Evolutionary conservation across 2,113 vertebrate species (phyloP).

Genomic region (Eurystomus gularis): DNA sequence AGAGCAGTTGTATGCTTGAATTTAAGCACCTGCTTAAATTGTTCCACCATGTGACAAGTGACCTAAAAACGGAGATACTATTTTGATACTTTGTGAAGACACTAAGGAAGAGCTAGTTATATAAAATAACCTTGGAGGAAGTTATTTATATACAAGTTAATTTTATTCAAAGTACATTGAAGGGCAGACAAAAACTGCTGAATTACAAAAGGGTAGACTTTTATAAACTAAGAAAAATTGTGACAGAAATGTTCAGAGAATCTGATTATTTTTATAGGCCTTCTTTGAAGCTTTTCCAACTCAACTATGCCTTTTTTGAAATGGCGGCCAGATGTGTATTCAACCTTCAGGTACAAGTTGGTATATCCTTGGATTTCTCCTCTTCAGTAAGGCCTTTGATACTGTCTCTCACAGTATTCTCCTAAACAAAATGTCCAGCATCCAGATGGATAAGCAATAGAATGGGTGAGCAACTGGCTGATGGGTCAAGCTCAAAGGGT

Average conservation of each 20-base stretch:
- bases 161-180: slow-evolving; percentile 42
- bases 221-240: not conserved
- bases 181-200: slow-evolving; percentile 11
- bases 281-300: not conserved
- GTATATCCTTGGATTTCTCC: not conserved
- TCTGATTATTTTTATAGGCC: not conserved
- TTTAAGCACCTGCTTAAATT: not conserved
- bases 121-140: slow-evolving; percentile 15
- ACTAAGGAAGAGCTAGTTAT: not conserved
- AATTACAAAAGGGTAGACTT: not conserved
- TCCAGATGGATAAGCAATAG: too few relatives aligned
- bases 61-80: slow-evolving; percentile 30
- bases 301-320: not conserved
- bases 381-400: too few relatives aligned
- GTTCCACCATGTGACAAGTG: not conserved
- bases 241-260: not conserved
- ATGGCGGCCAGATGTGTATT: not conserved
- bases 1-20: not conserved
- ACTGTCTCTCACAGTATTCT: too few relatives aligned
- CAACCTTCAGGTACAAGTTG: not conserved
- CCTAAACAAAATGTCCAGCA: too few relatives aligned
- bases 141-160: slow-evolving; percentile 39
- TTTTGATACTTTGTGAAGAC: slow-evolving; percentile 10
- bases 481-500: too few relatives aligned
- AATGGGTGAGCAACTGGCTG: too few relatives aligned